Conservation (phyloP, 2,113 vertebrate species). For the Phodopus roborovskii region DNA sequence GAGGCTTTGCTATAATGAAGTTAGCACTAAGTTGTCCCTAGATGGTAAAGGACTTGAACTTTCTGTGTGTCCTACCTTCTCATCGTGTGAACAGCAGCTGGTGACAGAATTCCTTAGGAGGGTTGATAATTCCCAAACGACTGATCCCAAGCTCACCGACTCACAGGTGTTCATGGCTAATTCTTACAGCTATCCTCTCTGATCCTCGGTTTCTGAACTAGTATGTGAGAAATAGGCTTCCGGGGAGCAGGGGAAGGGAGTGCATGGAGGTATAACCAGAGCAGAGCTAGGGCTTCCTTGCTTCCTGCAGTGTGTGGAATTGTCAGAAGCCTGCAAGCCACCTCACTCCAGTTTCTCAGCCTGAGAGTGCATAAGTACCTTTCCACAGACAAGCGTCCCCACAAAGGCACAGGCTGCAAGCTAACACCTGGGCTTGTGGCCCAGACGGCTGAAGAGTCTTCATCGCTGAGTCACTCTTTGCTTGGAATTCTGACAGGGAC, state of each 20-base stretch:
- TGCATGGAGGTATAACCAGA: neutral
- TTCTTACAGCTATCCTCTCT: neutral
- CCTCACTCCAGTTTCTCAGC: neutral
- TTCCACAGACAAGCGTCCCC: neutral
- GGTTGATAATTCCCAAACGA: too few relatives aligned
- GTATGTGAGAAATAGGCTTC: neutral
- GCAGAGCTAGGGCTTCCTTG: too few relatives aligned
- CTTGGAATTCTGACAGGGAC: conserved; percentile 69
- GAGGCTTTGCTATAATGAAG: neutral
- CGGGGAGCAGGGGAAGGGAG: neutral
- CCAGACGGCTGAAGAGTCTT: accelerated
- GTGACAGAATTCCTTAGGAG: too few relatives aligned
- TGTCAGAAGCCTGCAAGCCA: neutral
- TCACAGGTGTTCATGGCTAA: too few relatives aligned
- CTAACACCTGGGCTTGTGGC: accelerated
- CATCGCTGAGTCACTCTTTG: conserved; percentile 70
- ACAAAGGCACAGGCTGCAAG: accelerated
- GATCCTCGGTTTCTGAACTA: neutral
- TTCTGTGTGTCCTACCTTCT: neutral
- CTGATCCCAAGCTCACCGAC: accelerated
- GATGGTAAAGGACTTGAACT: neutral
- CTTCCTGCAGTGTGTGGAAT: too few relatives aligned
- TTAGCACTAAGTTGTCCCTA: neutral
- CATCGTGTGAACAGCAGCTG: too few relatives aligned
- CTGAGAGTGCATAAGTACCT: accelerated